These are phyloP conservation scores for Galaxias olidus DNA, from an alignment of 2,797 vertebrate genomes.

Conservation along the genomic window DNA sequence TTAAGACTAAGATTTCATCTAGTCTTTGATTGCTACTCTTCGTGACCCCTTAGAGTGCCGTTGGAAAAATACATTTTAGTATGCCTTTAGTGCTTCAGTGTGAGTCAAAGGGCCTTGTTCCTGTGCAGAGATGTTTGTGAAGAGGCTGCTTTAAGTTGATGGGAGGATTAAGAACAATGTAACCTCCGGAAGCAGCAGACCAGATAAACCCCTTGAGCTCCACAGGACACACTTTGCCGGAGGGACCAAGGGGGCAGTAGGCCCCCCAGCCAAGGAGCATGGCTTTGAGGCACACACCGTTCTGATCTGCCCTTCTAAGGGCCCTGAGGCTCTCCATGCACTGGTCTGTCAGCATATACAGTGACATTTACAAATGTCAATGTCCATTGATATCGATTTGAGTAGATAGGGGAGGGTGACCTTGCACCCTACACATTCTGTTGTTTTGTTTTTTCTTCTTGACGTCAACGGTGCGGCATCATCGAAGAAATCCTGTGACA, in stretches of 20 bases:
- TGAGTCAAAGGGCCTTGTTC: too few species aligned
- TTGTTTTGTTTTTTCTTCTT: background rate
- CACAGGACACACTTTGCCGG: background rate
- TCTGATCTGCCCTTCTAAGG: conserved; percentile 19
- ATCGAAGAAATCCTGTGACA: background rate
- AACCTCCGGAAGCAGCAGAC: background rate
- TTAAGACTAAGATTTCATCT: too few species aligned
- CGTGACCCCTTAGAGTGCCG: too few species aligned
- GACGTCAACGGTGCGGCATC: conserved; percentile 22
- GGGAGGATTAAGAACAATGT: background rate
- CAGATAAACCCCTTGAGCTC: background rate
- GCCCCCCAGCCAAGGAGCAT: background rate
- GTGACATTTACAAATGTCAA: conserved; percentile 65
- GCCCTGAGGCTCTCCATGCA: conserved; percentile 13
- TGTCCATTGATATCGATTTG: background rate
- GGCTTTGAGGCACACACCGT: conserved; percentile 1
- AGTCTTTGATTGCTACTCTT: too few species aligned
- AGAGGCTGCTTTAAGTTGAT: background rate
- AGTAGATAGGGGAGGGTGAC: too few species aligned
- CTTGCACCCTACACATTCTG: too few species aligned
- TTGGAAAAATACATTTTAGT: too few species aligned
- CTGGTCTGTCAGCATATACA: conserved; percentile 48
- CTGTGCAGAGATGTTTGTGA: too few species aligned
- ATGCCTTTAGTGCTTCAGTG: too few species aligned
- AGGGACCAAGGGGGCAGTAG: background rate